Evolutionary conservation across 2,797 vertebrate genomes (phyloP), one percentile per base, ranked within the genome.

Genomic region (Merluccius polli): DNA sequence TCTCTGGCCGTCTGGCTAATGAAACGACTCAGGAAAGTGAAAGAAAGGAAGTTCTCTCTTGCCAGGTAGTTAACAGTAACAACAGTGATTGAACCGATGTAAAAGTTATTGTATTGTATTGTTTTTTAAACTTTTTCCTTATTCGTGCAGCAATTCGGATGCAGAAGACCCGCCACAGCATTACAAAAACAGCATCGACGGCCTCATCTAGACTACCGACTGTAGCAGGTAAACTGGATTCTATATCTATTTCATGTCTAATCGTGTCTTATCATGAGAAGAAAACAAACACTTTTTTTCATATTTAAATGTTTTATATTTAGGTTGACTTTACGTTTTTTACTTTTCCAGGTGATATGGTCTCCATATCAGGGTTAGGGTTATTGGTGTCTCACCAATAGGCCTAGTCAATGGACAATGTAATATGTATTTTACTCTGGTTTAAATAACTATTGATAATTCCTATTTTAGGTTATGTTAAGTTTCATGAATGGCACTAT

Each of bases 181-280:
- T 68, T 94, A 93, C 88, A 94, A 84, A 82, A 94, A 79, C 85
- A 92, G 92, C 78, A 75, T 73, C 3, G 90, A 92, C 81, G 92
- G 89, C 82, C 91, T 94, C 70, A 86, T 94, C 33, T 93, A 93
- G 78, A 83, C 18, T 10, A 12, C 21, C 63, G 29, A 29, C 65
- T 35, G 15, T 1, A 68, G 18, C 35, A 70, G 71, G 63, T 76
- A 48, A 76, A 73, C 52, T n/a, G 1, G 38, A 48, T 6, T 35
- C 18, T 24, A 52, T 52, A 36, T 13, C 10, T 32, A 8, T 30
- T 24, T 59, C 52, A 59, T 24, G 52, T 59, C 52, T 59, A 59
- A n/a, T n/a, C 7, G 4, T 24, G 52, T 18, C 16, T n/a, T n/a
- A n/a, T n/a, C n/a, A n/a, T n/a, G n/a, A n/a, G n/a, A n/a, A n/a